Conservation (phyloP, 2,797 vertebrate genomes). For the Girardinus metallicus region DNA sequence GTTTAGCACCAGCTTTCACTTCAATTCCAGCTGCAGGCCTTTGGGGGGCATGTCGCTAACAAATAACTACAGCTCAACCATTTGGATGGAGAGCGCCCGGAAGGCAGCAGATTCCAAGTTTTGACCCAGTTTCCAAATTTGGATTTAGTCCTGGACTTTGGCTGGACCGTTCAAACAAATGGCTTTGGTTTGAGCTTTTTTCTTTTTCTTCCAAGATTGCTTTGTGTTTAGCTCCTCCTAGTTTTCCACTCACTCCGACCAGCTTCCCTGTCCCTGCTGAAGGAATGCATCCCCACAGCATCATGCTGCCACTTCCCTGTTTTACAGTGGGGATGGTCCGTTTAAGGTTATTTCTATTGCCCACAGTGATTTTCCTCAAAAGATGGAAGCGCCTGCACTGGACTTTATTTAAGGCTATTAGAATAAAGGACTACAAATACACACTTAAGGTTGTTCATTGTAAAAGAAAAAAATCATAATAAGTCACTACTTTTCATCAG, state of each 20-base stretch:
- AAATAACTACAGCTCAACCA: not conserved
- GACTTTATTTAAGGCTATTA: not conserved
- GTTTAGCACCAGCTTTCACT: not conserved
- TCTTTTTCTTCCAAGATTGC: not conserved
- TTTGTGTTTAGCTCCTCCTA: not conserved
- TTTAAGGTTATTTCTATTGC: too few species aligned
- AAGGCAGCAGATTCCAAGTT: not conserved
- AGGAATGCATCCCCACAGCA: not conserved
- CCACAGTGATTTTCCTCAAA: not conserved
- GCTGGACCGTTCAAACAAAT: not conserved
- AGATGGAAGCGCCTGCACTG: not conserved
- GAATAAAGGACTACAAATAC: not conserved
- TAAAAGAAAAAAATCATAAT: not conserved
- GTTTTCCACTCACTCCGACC: not conserved
- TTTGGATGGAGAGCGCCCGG: not conserved
- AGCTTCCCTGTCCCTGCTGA: not conserved
- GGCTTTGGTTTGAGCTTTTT: not conserved
- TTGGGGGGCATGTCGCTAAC: not conserved
- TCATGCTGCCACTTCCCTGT: not conserved
- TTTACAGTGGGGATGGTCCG: not conserved
- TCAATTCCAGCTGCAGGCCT: not conserved
- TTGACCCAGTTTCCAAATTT: not conserved
- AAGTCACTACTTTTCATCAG: not conserved
- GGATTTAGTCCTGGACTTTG: not conserved
- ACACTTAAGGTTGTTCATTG: not conserved